Percentiles rank a stretch among this genome's conserved stretches.
Evolutionary conservation across 2,797 vertebrate species (phyloP).

Genomic region (Anolis apletophallus): DNA sequence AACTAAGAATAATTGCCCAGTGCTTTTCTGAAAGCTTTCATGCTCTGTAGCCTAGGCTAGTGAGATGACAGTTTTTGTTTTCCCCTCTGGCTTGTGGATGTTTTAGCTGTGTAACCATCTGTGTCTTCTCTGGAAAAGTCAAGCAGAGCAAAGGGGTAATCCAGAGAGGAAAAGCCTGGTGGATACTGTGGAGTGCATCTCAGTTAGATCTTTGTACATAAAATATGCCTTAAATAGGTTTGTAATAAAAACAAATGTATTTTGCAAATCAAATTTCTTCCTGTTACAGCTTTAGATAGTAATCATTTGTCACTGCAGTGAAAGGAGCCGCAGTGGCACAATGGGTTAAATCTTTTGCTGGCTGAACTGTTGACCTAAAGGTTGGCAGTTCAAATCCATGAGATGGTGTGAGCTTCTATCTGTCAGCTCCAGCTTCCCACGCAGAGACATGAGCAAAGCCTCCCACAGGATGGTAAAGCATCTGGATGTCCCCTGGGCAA

Average conservation of each 20-base stretch:
- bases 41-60: slow-evolving; percentile 49
- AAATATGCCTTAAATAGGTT: slow-evolving; percentile 61
- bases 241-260: slow-evolving; percentile 42
- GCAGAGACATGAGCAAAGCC: too few relatives aligned
- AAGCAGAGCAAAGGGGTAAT: slow-evolving; percentile 48
- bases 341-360: too few relatives aligned
- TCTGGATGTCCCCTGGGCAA: too few relatives aligned
- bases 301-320: too few relatives aligned
- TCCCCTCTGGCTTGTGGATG: slow-evolving; percentile 26
- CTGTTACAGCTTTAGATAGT: not conserved
- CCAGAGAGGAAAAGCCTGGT: slow-evolving; percentile 52
- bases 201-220: slow-evolving; percentile 67
- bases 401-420: too few relatives aligned
- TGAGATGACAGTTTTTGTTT: slow-evolving; percentile 40
- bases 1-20: slow-evolving; percentile 51
- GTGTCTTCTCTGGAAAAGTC: slow-evolving; percentile 22
- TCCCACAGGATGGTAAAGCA: too few relatives aligned
- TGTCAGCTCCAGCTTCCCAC: too few relatives aligned
- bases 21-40: slow-evolving; percentile 37
- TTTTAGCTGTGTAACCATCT: slow-evolving; percentile 38
- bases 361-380: too few relatives aligned
- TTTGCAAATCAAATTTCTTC: not conserved
- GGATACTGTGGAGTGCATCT: slow-evolving; percentile 51
- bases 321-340: too few relatives aligned
- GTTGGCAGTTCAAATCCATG: too few relatives aligned